phyloP scores from a whole-genome alignment of 2,797 vertebrate species.

The Fundulus diaphanus region DNA sequence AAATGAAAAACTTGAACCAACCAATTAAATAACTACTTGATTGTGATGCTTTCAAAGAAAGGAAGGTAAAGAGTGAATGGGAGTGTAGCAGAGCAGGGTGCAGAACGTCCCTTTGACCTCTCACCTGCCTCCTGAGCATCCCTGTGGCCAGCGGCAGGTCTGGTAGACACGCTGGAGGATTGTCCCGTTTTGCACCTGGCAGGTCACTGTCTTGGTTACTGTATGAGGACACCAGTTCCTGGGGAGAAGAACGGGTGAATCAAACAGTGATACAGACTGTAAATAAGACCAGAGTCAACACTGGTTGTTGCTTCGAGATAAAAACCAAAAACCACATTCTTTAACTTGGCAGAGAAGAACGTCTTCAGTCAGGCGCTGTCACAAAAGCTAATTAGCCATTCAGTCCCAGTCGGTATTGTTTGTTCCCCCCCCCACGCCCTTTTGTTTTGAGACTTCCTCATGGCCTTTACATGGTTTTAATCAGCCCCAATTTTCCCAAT shows the following conservation, averaged over 20 bases:
- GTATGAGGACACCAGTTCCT: slow-evolving; percentile 96
- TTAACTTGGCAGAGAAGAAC: slow-evolving; percentile 12
- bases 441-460: slow-evolving; percentile 67
- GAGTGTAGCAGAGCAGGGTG: neutral
- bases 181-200: slow-evolving; percentile 95
- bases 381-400: slow-evolving; percentile 48
- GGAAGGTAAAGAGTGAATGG: neutral
- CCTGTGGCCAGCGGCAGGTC: slow-evolving; percentile 92
- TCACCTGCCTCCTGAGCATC: slow-evolving; percentile 91
- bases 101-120: slow-evolving; percentile 21
- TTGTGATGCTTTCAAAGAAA: neutral
- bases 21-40: neutral
- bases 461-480: slow-evolving; percentile 74
- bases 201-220: slow-evolving; percentile 88
- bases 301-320: slow-evolving; percentile 11
- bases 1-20: neutral
- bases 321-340: slow-evolving; percentile 16
- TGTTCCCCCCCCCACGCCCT: slow-evolving; percentile 27
- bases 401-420: slow-evolving; percentile 28
- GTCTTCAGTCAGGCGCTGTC: slow-evolving; percentile 17
- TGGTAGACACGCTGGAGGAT: slow-evolving; percentile 92
- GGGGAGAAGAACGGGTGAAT: slow-evolving; percentile 23
- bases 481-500: slow-evolving; percentile 59
- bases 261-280: slow-evolving; percentile 13
- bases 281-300: neutral